These are phyloP conservation scores for Trissolcus brochymenae DNA, from an alignment of 2,888 invertebrate species.

Conservation along the genomic window DNA sequence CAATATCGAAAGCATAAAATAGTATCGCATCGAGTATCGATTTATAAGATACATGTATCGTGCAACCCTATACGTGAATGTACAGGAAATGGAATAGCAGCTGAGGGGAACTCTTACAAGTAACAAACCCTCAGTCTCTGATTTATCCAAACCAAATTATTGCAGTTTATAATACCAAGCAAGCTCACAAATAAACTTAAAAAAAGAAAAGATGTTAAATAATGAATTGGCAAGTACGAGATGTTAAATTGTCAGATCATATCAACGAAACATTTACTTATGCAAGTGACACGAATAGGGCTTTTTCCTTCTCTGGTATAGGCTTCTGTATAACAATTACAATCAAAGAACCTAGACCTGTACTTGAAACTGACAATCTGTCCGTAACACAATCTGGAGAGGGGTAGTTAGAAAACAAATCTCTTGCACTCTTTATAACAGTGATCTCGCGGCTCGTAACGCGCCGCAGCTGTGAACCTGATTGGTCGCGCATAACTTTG, in stretches of 20 bases:
- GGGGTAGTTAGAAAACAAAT: conserved; percentile 65
- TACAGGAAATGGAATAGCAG: conserved; percentile 49
- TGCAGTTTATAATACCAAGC: conserved; percentile 26
- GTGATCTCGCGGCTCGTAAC: conserved; percentile 4
- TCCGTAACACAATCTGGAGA: conserved; percentile 56
- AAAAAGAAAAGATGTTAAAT: background rate
- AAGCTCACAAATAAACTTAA: background rate
- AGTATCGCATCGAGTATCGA: conserved; percentile 46
- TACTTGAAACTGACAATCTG: conserved; percentile 42
- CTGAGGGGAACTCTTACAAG: conserved; percentile 54
- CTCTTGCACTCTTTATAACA: conserved; percentile 60
- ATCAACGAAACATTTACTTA: conserved; percentile 52
- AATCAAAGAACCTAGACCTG: conserved; percentile 38
- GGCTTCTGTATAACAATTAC: conserved; percentile 48
- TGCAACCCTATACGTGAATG: conserved; percentile 45
- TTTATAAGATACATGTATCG: conserved; percentile 44
- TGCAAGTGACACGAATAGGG: conserved; percentile 55
- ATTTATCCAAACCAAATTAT: conserved; percentile 41
- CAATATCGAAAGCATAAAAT: conserved; percentile 8
- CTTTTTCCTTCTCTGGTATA: conserved; percentile 58
- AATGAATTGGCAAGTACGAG: conserved; percentile 61
- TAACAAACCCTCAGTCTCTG: conserved; percentile 42
- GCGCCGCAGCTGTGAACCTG: conserved; percentile 57
- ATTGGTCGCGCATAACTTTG: conserved; percentile 44
- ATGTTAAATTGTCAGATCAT: conserved; percentile 22